Evolutionary conservation across 2,113 vertebrate genomes (phyloP).

Genomic region (Balaeniceps rex): DNA sequence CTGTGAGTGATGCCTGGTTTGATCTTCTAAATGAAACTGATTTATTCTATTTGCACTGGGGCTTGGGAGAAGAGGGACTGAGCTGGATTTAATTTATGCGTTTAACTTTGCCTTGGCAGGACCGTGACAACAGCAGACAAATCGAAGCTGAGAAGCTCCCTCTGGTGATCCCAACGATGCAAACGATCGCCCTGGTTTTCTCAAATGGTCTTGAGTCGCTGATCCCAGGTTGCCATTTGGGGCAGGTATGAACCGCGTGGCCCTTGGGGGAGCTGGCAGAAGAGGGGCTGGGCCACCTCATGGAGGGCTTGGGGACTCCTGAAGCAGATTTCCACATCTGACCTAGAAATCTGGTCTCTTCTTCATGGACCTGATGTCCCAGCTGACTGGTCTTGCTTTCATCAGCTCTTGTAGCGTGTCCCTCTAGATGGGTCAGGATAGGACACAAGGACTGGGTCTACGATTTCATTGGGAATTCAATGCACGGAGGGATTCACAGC

Average conservation of each 20-base stretch:
- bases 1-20: not conserved
- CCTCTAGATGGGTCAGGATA: not conserved
- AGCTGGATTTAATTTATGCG: not conserved
- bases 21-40: slow-evolving; percentile 29
- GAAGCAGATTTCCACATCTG: not conserved
- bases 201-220: fast-evolving
- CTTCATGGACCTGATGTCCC: not conserved
- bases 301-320: not conserved
- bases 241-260: not conserved
- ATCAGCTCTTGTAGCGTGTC: not conserved
- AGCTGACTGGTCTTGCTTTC: not conserved
- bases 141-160: not conserved
- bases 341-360: not conserved
- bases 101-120: not conserved
- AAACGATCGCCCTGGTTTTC: not conserved
- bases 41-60: slow-evolving; percentile 8
- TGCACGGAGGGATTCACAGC: not conserved
- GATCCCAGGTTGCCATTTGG: not conserved
- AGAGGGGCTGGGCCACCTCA: not conserved
- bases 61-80: not conserved
- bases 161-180: not conserved
- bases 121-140: not conserved
- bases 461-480: not conserved
- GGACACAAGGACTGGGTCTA: not conserved
- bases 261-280: not conserved